These are phyloP conservation scores for Melipona quadrifasciata DNA, from an alignment of 1,140 invertebrate species.

Conservation along the genomic window DNA sequence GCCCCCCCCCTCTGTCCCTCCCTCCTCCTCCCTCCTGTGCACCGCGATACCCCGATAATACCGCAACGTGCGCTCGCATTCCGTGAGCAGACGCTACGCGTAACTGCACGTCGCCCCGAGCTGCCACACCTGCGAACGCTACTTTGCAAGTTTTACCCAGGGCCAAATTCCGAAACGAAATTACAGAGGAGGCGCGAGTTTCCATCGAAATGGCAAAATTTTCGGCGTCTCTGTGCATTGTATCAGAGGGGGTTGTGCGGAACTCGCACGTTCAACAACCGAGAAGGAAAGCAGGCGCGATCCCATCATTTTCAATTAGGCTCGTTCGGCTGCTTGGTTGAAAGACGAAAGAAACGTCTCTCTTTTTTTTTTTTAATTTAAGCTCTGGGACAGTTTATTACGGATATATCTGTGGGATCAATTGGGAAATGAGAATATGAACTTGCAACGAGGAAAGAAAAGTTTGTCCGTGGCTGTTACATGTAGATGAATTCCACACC, in stretches of 20 bases:
- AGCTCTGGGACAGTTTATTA: too few relatives aligned
- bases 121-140: slow-evolving; percentile 16
- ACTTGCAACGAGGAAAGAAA: too few relatives aligned
- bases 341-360: too few relatives aligned
- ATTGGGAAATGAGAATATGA: too few relatives aligned
- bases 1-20: too few relatives aligned
- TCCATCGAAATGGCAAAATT: slow-evolving; percentile 11
- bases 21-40: too few relatives aligned
- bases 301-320: not conserved
- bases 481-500: too few relatives aligned
- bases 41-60: slow-evolving; percentile 14
- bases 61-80: slow-evolving; percentile 41
- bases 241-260: not conserved
- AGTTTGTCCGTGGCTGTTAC: too few relatives aligned
- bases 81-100: not conserved
- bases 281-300: not conserved
- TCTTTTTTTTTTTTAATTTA: too few relatives aligned
- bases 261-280: not conserved
- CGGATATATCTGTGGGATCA: too few relatives aligned
- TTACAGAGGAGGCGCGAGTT: not conserved
- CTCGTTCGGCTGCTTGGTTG: not conserved
- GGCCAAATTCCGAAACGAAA: slow-evolving; percentile 33
- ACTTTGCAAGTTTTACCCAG: slow-evolving; percentile 26
- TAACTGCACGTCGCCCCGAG: not conserved
- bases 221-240: not conserved